Conservation (phyloP, 2,113 vertebrate genomes). For the zebrafish (Danio rerio) region DNA sequence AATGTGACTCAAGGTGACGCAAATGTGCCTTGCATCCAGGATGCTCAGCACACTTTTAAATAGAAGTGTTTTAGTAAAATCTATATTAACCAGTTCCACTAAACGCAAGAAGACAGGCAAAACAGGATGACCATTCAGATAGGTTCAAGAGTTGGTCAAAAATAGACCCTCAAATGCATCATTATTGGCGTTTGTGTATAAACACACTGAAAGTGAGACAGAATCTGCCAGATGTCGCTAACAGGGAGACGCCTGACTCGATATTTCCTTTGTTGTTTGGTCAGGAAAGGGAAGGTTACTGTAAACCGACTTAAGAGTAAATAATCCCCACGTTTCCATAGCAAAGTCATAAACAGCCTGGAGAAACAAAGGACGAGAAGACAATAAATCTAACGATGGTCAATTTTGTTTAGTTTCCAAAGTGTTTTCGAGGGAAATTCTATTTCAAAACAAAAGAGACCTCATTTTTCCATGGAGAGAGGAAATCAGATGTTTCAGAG, state of each 20-base stretch:
- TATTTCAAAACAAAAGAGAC: slow-evolving; percentile 75
- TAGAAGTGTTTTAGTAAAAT: slow-evolving; percentile 48
- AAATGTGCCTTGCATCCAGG: slow-evolving; percentile 37
- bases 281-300: slow-evolving; percentile 79
- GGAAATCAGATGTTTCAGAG: slow-evolving; percentile 74
- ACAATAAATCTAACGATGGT: slow-evolving; percentile 84
- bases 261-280: slow-evolving; percentile 81
- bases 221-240: slow-evolving; percentile 75
- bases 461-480: slow-evolving; percentile 73
- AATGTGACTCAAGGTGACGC: slow-evolving; percentile 15
- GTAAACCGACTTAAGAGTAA: slow-evolving; percentile 77
- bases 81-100: slow-evolving; percentile 38
- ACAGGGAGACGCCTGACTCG: slow-evolving; percentile 77
- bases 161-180: slow-evolving; percentile 58
- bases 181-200: slow-evolving; percentile 54
- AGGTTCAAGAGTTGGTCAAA: slow-evolving; percentile 57
- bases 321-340: slow-evolving; percentile 83
- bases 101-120: slow-evolving; percentile 40
- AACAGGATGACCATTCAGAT: slow-evolving; percentile 55
- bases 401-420: slow-evolving; percentile 85
- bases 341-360: slow-evolving; percentile 78
- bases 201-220: slow-evolving; percentile 57
- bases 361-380: slow-evolving; percentile 74
- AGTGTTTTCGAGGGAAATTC: slow-evolving; percentile 78
- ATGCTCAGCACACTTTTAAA: slow-evolving; percentile 46